These are phyloP conservation scores for Sphenopsis melanotis DNA, from an alignment of 2,797 vertebrate species.

Conservation along the genomic window DNA sequence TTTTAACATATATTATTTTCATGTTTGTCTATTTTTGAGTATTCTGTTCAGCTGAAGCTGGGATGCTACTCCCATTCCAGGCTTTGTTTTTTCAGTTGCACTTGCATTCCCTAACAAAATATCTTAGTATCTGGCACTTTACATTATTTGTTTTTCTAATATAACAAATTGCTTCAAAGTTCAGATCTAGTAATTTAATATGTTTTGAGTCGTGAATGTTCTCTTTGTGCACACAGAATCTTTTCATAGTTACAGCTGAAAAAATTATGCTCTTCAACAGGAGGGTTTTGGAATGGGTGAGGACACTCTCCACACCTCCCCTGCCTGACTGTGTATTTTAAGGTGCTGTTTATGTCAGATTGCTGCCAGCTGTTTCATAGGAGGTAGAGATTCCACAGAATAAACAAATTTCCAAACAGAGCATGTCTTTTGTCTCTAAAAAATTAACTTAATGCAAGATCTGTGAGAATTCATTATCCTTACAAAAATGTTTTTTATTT, in stretches of 20 bases:
- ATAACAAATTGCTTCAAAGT: conserved; percentile 6
- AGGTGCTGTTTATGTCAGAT: background rate
- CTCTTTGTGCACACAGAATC: background rate
- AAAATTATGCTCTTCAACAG: background rate
- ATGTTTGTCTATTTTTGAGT: background rate
- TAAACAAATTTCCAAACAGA: background rate
- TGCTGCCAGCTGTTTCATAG: background rate
- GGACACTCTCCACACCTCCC: background rate
- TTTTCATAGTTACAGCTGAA: conserved; percentile 7
- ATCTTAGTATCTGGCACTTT: background rate
- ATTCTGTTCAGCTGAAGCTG: background rate
- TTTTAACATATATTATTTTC: background rate
- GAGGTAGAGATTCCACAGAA: background rate
- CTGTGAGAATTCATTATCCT: background rate
- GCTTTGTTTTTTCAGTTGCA: conserved; percentile 47
- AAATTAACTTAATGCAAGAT: background rate
- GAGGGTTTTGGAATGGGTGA: background rate
- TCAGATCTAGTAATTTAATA: background rate
- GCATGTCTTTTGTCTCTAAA: background rate
- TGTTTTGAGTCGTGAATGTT: background rate
- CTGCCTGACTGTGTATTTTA: background rate
- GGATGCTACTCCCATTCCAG: background rate
- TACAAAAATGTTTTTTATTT: background rate
- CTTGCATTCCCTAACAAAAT: conserved; percentile 1
- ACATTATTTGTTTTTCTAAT: background rate